These are phyloP conservation scores for Deroplatys truncata DNA, from an alignment of 2,888 invertebrate species.

Conservation along the genomic window DNA sequence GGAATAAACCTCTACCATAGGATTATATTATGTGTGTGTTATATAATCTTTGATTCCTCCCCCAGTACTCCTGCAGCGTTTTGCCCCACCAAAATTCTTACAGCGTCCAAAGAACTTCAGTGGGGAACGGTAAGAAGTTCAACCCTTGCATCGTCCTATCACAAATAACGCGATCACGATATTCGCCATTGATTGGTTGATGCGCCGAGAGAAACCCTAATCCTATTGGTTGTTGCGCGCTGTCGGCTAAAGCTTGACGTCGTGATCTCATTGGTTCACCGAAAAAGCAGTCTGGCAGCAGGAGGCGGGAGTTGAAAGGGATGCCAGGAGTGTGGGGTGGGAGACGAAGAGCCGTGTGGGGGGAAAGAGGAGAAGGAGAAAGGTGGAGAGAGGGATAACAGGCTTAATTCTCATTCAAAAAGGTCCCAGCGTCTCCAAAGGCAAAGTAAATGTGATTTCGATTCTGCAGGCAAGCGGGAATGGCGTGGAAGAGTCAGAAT, in stretches of 20 bases:
- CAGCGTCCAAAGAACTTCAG: not conserved
- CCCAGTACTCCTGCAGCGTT: not conserved
- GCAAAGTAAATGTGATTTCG: slow-evolving; percentile 31
- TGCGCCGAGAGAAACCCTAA: slow-evolving; percentile 26
- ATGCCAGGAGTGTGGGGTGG: not conserved
- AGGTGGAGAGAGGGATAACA: slow-evolving; percentile 24
- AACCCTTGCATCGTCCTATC: slow-evolving; percentile 25
- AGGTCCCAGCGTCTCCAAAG: slow-evolving; percentile 18
- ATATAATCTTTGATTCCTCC: too few species aligned
- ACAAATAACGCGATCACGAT: slow-evolving; percentile 29
- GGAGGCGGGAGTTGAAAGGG: slow-evolving; percentile 16
- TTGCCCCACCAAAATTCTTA: not conserved
- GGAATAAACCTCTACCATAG: too few species aligned
- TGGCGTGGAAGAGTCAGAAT: not conserved
- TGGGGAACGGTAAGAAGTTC: not conserved
- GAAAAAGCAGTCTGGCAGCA: slow-evolving; percentile 25
- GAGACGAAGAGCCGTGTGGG: not conserved
- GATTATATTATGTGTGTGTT: too few species aligned
- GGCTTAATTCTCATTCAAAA: slow-evolving; percentile 33
- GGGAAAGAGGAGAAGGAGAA: not conserved
- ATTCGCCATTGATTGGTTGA: slow-evolving; percentile 32
- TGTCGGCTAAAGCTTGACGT: slow-evolving; percentile 31
- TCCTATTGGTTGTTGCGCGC: slow-evolving; percentile 32
- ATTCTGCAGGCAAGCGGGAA: not conserved
- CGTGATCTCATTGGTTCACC: slow-evolving; percentile 35